A percentile compares a stretch with the other conserved stretches of the same genome.
phyloP scores from a whole-genome alignment of 1,140 invertebrate genomes.

The Hypsibius dujardini region DNA sequence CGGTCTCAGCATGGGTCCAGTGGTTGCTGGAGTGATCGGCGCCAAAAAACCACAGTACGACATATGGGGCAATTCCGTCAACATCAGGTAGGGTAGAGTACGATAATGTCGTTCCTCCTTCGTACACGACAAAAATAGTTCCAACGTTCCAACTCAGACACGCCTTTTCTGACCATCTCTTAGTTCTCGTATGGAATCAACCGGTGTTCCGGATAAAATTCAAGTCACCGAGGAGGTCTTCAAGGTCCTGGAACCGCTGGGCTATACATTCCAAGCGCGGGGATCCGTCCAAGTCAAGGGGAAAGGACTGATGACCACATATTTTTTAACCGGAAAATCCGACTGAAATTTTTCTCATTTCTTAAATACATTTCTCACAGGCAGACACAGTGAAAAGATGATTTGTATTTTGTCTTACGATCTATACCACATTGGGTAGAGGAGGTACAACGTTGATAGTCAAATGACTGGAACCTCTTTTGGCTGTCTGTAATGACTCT shows the following conservation, averaged over 20 bases:
- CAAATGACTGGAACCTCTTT: too few relatives aligned
- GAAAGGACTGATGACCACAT: constrained; percentile 81
- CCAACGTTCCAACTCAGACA: too few relatives aligned
- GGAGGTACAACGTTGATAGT: too few relatives aligned
- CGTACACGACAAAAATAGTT: too few relatives aligned
- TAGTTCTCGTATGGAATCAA: constrained; percentile 54
- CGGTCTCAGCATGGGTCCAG: constrained; percentile 75
- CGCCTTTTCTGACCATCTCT: not conserved
- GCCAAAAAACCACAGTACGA: constrained; percentile 85
- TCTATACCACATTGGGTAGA: too few relatives aligned
- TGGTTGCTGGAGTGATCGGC: constrained; percentile 82
- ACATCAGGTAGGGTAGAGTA: constrained; percentile 55
- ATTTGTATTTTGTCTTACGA: too few relatives aligned
- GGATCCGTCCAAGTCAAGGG: constrained; percentile 78
- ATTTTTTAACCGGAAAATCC: constrained; percentile 55
- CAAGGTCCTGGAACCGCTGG: constrained; percentile 51
- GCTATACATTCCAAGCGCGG: constrained; percentile 59
- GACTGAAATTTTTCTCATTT: constrained; percentile 19
- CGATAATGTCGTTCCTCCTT: constrained; percentile 27
- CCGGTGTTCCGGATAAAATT: constrained; percentile 60
- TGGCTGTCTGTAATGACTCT: too few relatives aligned
- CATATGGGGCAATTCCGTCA: constrained; percentile 89
- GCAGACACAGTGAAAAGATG: too few relatives aligned
- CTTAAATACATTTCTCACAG: too few relatives aligned
- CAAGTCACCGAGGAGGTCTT: constrained; percentile 71